These are phyloP conservation scores for Aurelia aurita complex sp. Pacific DNA, from an alignment of 30 jellyfish, hydroid and myxozoan species.

Conservation along the genomic window DNA sequence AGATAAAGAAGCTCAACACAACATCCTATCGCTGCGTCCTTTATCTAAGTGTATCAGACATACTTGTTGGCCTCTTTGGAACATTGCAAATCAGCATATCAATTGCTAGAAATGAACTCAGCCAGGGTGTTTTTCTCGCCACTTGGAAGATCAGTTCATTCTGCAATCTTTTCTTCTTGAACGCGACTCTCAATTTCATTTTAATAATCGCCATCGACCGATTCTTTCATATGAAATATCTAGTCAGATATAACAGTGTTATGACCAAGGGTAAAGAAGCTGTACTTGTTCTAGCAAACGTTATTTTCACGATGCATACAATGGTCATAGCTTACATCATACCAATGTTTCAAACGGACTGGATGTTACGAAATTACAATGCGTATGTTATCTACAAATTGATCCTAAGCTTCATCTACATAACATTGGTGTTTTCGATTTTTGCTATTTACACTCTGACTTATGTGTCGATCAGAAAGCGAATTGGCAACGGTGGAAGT, in stretches of 20 bases:
- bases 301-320: slow-evolving; percentile 1
- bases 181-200: background rate
- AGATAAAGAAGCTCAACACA: background rate
- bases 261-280: slow-evolving; percentile 28
- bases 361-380: background rate
- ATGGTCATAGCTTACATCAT: background rate
- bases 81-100: no score
- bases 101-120: no score
- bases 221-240: slow-evolving; percentile 39
- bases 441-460: background rate
- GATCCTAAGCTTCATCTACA: slow-evolving; percentile 3
- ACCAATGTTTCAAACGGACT: background rate
- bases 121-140: no score
- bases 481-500: background rate
- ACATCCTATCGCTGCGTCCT: slow-evolving; percentile 7
- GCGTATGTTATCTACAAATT: background rate
- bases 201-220: slow-evolving; percentile 41
- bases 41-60: slow-evolving; percentile 14
- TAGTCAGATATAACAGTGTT: background rate
- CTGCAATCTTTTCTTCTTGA: slow-evolving; percentile 1
- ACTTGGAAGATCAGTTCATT: background rate
- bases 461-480: background rate
- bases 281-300: background rate
- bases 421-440: background rate
- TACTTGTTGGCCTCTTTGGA: background rate